phyloP scores from a whole-genome alignment of 2,888 invertebrate species.

The Eristalis tenax region DNA sequence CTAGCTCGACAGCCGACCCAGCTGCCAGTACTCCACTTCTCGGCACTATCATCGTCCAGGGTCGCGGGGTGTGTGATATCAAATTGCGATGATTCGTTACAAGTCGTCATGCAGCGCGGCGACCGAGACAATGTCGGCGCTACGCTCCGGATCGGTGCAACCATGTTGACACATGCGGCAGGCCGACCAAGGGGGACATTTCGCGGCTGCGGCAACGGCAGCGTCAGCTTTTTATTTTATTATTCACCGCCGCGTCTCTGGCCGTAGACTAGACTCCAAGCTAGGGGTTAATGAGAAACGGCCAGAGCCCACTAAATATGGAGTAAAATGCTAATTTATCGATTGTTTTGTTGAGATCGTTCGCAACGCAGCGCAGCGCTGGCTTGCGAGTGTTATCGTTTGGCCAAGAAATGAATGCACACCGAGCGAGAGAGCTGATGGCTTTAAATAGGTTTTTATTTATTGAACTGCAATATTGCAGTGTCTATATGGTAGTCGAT shows the following conservation, averaged over 20 bases:
- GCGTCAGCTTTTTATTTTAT: not conserved
- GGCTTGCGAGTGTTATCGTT: constrained; percentile 49
- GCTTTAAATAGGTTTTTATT: constrained; percentile 53
- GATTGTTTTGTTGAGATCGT: constrained; percentile 60
- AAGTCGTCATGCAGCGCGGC: constrained; percentile 15
- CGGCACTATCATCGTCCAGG: constrained; percentile 6
- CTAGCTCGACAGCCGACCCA: constrained; percentile 13
- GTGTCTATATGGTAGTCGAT: not conserved
- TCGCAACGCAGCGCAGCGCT: constrained; percentile 34
- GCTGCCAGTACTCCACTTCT: constrained; percentile 41
- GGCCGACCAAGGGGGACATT: not conserved
- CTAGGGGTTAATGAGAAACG: constrained; percentile 46
- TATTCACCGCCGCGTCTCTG: not conserved
- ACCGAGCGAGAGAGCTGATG: not conserved
- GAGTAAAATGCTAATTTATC: constrained; percentile 68
- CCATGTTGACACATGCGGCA: too few species aligned
- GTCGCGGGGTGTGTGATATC: constrained; percentile 37
- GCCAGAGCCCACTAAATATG: constrained; percentile 59
- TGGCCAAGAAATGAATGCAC: constrained; percentile 58
- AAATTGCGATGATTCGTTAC: constrained; percentile 44
- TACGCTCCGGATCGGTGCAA: not conserved
- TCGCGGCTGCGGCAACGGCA: not conserved
- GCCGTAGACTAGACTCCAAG: not conserved
- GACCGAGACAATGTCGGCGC: not conserved
- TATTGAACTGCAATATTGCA: constrained; percentile 44